Conservation (phyloP, 1,140 invertebrate species). For the Muscidifurax raptorellus region DNA sequence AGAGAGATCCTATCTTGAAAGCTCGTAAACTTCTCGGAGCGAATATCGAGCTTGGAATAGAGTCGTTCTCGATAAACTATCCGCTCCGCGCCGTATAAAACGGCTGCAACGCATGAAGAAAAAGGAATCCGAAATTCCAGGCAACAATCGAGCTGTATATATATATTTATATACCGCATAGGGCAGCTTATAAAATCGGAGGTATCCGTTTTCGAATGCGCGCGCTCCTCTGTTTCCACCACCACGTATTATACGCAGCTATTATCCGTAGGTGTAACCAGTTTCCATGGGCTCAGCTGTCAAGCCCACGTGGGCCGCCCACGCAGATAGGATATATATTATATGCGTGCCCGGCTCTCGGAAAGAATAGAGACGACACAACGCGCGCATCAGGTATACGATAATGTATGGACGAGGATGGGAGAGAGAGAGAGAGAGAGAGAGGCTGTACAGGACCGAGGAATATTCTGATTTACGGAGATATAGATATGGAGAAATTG, state of each 20-base stretch:
- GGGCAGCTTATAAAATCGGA: constrained; percentile 16
- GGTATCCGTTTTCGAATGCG: constrained; percentile 21
- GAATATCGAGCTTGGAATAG: not conserved
- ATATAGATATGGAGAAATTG: constrained; percentile 25
- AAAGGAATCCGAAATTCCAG: not conserved
- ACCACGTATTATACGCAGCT: constrained; percentile 30
- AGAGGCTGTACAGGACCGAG: not conserved
- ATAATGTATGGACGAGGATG: not conserved
- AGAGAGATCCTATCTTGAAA: constrained; percentile 1
- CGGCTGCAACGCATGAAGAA: not conserved
- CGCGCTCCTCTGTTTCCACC: constrained; percentile 11
- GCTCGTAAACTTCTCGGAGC: constrained; percentile 3
- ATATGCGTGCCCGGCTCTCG: constrained; percentile 41
- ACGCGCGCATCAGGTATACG: not conserved
- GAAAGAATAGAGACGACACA: constrained; percentile 49
- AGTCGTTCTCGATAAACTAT: not conserved
- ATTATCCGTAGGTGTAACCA: constrained; percentile 72
- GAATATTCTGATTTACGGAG: constrained; percentile 41
- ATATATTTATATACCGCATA: no score
- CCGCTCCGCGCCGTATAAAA: not conserved
- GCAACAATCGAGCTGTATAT: not conserved
- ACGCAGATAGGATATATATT: constrained; percentile 66
- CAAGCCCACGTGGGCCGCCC: constrained; percentile 74
- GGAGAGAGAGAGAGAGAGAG: not conserved
- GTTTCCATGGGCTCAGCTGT: constrained; percentile 72